A percentile compares a stretch with the other conserved stretches of the same genome.
These are phyloP conservation scores for Suncus etruscus DNA, from an alignment of 2,113 vertebrate genomes.

Conservation along the genomic window DNA sequence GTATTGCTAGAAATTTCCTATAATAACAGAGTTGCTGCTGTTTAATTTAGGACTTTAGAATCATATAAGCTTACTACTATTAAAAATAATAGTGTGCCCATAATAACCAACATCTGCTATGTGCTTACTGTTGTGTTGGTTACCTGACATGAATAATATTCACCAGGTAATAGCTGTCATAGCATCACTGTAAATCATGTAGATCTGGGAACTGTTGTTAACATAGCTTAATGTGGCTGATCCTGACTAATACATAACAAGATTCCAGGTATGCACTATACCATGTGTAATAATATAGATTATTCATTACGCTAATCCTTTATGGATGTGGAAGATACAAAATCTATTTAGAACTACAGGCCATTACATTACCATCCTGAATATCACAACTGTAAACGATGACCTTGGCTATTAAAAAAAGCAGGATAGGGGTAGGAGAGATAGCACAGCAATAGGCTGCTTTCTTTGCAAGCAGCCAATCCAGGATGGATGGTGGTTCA, in stretches of 20 bases:
- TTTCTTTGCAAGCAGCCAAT: no score
- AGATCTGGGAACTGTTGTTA: background rate
- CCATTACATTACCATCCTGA: background rate
- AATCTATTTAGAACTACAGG: background rate
- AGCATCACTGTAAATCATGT: background rate
- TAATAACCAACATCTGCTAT: background rate
- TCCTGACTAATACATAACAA: background rate
- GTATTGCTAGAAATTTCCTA: background rate
- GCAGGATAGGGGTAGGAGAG: no score
- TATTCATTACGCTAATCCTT: background rate
- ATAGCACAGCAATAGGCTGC: no score
- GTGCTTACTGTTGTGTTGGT: background rate
- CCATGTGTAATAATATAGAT: background rate
- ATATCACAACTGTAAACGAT: background rate
- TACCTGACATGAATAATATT: conserved; percentile 27
- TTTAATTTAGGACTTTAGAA: background rate
- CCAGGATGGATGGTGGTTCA: no score
- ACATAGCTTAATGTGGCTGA: background rate
- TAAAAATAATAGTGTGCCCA: conserved; percentile 34
- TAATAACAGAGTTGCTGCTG: conserved; percentile 9
- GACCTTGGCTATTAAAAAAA: background rate
- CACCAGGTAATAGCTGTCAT: background rate
- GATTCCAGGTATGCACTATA: no score
- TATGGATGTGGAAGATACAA: background rate
- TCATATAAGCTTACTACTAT: conserved; percentile 2